Base-by-base conservation (phyloP, 2,888 invertebrate species). In the Diaphora mendica region DNA sequence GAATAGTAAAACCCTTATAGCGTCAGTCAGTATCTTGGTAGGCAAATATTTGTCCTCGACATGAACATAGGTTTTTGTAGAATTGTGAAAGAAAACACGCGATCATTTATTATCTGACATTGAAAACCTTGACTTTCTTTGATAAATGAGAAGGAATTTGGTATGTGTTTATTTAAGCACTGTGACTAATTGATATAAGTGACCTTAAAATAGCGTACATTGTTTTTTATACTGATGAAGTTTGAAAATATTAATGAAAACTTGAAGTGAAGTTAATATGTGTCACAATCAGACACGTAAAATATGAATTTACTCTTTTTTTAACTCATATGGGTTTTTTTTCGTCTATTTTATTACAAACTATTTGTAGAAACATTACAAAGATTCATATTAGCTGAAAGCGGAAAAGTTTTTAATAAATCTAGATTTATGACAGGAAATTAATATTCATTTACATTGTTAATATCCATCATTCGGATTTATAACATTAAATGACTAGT, bases 11-110 rank as follows among this genome's bases (percentile, higher is more conserved):
- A 35, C 9, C 17, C 48, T n/a, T 73, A 77, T 67, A 75, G 51
- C n/a, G n/a, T n/a, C n/a, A n/a, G n/a, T n/a, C n/a, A n/a, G 51
- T 79, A 78, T 33, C 77, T 83, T 79, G 71, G 70, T 72, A 42
- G 33, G 55, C 71, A 78, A 85, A 79, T 77, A 78, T 81, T 85
- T 79, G 74, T 80, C 72, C 68, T 78, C 79, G 79, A 75, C 80
- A 79, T 80, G 77, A 76, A 82, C 74, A 66, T 39, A 77, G 69
- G 48, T 69, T 78, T 70, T 74, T 70, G 70, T 59, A 55, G 55
- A 77, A 73, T 77, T 70, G n/a, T 67, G 68, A 67, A 51, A 65
- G 70, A 68, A 51, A 64, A 74, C 80, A 80, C 69, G 79, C 76
- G 66, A 82, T 75, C 59, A 5, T 59, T 13, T 59, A 55, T n/a